Conservation (phyloP, 2,113 vertebrate genomes). For the Chroicocephalus ridibundus region DNA sequence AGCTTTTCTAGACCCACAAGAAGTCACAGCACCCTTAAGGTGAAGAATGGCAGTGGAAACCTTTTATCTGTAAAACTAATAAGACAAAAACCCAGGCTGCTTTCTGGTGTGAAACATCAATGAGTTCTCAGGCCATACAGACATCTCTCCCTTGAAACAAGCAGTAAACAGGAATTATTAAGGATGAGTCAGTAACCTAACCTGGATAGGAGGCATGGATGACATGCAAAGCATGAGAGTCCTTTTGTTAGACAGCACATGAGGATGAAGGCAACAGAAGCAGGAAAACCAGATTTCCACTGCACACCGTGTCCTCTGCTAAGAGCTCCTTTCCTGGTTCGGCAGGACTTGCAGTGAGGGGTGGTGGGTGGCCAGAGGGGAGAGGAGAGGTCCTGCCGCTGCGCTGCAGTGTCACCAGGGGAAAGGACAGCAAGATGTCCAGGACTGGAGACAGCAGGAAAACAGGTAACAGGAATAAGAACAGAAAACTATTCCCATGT, state of each 20-base stretch:
- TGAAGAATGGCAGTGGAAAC: background rate
- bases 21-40: background rate
- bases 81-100: background rate
- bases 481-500: background rate
- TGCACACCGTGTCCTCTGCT: background rate
- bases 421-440: background rate
- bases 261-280: background rate
- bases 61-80: background rate
- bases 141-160: background rate
- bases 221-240: background rate
- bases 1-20: background rate
- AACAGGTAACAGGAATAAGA: background rate
- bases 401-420: background rate
- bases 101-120: background rate
- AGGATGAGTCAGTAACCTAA: background rate
- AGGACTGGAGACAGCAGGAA: background rate
- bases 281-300: background rate
- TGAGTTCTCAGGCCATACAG: background rate
- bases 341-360: background rate
- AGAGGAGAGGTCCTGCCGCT: background rate
- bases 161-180: background rate
- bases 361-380: background rate
- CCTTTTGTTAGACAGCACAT: background rate
- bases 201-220: background rate
- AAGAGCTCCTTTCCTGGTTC: accelerated